Percentiles rank a stretch among this genome's conserved stretches.
Conservation (phyloP, 2,113 vertebrate species). For the Tretioscincus oriximinensis region DNA sequence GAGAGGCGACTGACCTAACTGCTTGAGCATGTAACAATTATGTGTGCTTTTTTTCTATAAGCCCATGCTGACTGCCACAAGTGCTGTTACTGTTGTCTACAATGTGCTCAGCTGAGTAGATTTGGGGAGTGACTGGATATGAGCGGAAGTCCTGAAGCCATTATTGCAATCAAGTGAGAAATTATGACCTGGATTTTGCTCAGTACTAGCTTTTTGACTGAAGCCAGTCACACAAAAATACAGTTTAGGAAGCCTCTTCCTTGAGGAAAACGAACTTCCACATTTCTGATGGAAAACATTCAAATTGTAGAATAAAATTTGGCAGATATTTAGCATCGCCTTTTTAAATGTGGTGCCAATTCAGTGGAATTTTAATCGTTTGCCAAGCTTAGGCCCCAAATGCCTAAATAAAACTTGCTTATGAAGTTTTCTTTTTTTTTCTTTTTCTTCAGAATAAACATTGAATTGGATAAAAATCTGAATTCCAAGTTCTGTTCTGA, state of each 20-base stretch:
- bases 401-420: background rate
- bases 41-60: background rate
- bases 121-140: background rate
- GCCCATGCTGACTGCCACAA: background rate
- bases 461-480: background rate
- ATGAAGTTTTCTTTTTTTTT: no score
- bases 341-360: background rate
- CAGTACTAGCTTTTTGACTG: background rate
- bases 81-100: background rate
- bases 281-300: background rate
- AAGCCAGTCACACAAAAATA: background rate
- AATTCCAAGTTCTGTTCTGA: background rate
- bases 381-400: background rate
- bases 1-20: background rate
- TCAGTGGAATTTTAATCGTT: background rate
- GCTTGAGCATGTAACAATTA: background rate
- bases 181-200: background rate
- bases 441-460: no score
- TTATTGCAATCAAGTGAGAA: background rate
- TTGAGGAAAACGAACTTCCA: background rate
- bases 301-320: background rate
- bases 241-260: background rate
- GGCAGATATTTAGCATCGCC: background rate
- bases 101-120: background rate
- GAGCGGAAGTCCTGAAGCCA: background rate